Evolutionary conservation across 2,888 invertebrate species (phyloP).

Genomic region (Troilus luridus): DNA sequence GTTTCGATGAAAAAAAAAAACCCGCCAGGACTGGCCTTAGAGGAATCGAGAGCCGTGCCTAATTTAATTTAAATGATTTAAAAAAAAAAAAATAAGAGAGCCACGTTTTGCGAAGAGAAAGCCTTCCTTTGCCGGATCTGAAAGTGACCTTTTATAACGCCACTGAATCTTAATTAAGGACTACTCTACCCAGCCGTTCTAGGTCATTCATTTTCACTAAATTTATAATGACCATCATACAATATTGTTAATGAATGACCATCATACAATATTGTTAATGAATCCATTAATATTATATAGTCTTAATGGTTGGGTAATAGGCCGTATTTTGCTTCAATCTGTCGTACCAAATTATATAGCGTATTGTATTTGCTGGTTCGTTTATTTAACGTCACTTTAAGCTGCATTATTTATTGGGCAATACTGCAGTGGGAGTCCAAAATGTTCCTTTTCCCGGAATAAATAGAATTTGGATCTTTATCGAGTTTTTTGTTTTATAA

Average conservation of each 20-base stretch:
- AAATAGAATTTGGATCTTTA: no score
- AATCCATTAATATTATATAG: neutral
- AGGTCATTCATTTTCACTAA: neutral
- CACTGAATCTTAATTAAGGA: neutral
- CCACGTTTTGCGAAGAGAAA: neutral
- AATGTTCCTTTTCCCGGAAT: no score
- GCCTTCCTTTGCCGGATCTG: neutral
- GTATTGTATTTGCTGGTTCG: no score
- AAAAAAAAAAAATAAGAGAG: neutral
- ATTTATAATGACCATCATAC: neutral
- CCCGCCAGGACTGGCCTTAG: neutral
- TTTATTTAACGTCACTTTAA: no score
- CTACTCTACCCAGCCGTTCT: neutral
- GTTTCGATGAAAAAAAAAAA: neutral
- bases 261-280: neutral
- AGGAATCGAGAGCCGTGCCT: neutral
- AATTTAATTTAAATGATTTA: neutral
- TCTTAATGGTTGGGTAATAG: neutral
- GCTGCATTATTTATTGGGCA: no score
- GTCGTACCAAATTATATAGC: neutral
- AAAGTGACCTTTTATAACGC: neutral
- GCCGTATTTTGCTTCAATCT: neutral
- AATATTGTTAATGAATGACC: neutral
- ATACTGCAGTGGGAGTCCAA: no score
- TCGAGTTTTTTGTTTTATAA: no score